A percentile compares a stretch with the other conserved stretches of the same genome.
Conservation (phyloP, 2,113 vertebrate genomes). For the Agapornis roseicollis region DNA sequence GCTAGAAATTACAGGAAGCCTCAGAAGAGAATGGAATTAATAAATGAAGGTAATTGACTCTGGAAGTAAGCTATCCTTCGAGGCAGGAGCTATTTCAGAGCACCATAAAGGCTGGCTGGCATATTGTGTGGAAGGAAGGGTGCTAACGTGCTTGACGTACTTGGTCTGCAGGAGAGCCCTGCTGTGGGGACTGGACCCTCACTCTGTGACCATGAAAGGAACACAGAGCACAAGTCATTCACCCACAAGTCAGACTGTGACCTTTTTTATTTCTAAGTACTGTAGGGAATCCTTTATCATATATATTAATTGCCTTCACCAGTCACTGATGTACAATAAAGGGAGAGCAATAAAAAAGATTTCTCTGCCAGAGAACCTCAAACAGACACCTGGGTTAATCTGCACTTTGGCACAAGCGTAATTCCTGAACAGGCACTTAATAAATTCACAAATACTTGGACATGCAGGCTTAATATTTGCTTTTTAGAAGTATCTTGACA, state of each 20-base stretch:
- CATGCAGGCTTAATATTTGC: neutral
- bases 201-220: neutral
- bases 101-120: rapidly evolving
- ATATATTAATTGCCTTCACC: neutral
- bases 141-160: rapidly evolving
- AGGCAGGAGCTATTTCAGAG: neutral
- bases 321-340: neutral
- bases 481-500: neutral
- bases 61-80: neutral
- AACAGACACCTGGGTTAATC: neutral
- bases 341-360: neutral
- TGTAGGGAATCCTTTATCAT: neutral
- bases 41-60: neutral
- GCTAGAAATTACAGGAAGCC: neutral
- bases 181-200: no score
- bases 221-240: rapidly evolving
- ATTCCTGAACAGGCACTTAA: neutral
- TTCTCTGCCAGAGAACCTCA: neutral
- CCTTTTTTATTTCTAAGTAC: neutral
- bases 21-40: neutral
- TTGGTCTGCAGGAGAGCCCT: neutral
- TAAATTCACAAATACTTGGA: neutral
- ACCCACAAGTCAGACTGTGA: neutral
- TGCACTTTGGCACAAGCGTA: neutral
- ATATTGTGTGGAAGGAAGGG: neutral